phyloP scores from a whole-genome alignment of 2,797 vertebrate species.

The Perdix hodgsoniae region DNA sequence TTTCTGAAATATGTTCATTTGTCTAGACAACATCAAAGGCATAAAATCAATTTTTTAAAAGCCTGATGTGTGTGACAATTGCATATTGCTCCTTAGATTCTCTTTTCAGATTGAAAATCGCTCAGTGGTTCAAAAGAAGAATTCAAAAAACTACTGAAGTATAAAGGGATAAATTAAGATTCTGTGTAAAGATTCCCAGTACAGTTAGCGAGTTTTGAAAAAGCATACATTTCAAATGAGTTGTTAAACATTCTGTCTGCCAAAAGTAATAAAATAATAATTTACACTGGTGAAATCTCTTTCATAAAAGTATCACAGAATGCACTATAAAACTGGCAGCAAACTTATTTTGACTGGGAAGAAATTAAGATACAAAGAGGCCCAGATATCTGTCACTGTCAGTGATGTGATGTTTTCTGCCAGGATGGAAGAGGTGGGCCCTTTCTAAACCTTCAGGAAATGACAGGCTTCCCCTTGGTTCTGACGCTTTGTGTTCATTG shows the following conservation, averaged over 20 bases:
- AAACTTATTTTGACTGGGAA: constrained; percentile 29
- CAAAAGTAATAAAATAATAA: constrained; percentile 67
- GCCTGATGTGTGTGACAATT: constrained; percentile 54
- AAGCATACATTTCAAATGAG: constrained; percentile 62
- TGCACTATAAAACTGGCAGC: not conserved
- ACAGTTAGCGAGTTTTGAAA: constrained; percentile 36
- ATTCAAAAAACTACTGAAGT: constrained; percentile 58
- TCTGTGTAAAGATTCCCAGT: constrained; percentile 56
- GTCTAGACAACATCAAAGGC: constrained; percentile 49
- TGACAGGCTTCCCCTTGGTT: not conserved
- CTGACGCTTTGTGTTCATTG: not conserved
- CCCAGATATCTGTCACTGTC: not conserved
- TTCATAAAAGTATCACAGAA: constrained; percentile 31
- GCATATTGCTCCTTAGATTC: constrained; percentile 50
- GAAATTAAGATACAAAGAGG: not conserved
- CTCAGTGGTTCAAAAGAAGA: constrained; percentile 58
- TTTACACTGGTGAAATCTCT: constrained; percentile 31
- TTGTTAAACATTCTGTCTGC: constrained; percentile 48
- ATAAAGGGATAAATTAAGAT: constrained; percentile 70
- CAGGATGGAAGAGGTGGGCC: not conserved
- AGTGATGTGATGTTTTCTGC: not conserved
- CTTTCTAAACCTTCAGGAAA: not conserved
- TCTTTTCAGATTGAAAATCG: constrained; percentile 45
- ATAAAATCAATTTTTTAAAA: constrained; percentile 34
- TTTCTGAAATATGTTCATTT: constrained; percentile 68